These are phyloP conservation scores for Macrobrachium nipponense DNA, from an alignment of 1,140 invertebrate genomes.

Conservation along the genomic window DNA sequence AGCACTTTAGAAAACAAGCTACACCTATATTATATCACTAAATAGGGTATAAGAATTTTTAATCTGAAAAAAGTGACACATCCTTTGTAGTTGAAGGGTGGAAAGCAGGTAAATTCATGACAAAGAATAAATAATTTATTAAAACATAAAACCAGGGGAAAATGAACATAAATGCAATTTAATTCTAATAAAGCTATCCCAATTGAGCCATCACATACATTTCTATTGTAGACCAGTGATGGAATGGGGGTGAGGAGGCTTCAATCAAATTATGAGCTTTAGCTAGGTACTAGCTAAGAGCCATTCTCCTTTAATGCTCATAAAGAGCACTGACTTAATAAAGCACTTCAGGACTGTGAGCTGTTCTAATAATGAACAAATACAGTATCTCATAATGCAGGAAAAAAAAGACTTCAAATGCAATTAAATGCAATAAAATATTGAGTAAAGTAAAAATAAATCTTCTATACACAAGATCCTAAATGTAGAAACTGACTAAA, in stretches of 20 bases:
- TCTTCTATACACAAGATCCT: slow-evolving; percentile 38
- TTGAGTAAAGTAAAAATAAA: slow-evolving; percentile 43
- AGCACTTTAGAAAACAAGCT: slow-evolving; percentile 34
- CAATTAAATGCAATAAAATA: slow-evolving; percentile 54
- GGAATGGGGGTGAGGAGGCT: slow-evolving; percentile 5
- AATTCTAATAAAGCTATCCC: slow-evolving; percentile 33
- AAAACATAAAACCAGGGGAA: slow-evolving; percentile 36
- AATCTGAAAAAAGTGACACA: slow-evolving; percentile 22
- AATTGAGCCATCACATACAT: slow-evolving; percentile 5
- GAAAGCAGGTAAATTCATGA: slow-evolving; percentile 10
- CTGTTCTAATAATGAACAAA: slow-evolving; percentile 29
- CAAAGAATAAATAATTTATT: slow-evolving; percentile 48
- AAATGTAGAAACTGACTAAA: slow-evolving; percentile 28
- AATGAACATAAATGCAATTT: slow-evolving; percentile 23
- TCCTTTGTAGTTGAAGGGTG: slow-evolving; percentile 15
- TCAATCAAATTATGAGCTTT: slow-evolving; percentile 32
- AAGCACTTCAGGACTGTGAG: slow-evolving; percentile 13
- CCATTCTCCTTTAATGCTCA: too few relatives aligned
- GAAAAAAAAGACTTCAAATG: slow-evolving; percentile 42
- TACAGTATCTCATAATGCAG: not conserved
- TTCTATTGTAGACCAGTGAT: not conserved
- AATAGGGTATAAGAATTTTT: slow-evolving; percentile 18
- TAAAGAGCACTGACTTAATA: too few relatives aligned
- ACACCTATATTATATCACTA: not conserved
- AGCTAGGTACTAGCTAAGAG: too few relatives aligned